These are phyloP conservation scores for Melanotaenia nigrans DNA, from an alignment of 2,797 vertebrate genomes.

Conservation along the genomic window DNA sequence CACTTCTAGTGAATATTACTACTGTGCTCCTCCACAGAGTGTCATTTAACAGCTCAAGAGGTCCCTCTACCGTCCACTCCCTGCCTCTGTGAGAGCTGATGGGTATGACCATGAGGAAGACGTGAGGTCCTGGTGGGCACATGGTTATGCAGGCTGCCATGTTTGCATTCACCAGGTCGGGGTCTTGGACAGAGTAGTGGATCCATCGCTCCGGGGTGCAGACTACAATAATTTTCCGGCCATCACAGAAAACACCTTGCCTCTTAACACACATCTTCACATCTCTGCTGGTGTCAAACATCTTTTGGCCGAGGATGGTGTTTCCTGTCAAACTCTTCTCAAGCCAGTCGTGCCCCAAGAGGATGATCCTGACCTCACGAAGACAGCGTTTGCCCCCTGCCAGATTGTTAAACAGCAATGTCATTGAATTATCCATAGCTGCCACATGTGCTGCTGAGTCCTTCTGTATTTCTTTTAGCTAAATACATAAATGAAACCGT, in stretches of 20 bases:
- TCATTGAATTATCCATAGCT: background rate
- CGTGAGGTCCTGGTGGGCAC: conserved; percentile 62
- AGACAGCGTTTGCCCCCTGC: conserved; percentile 17
- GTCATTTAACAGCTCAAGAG: conserved; percentile 51
- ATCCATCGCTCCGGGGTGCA: conserved; percentile 63
- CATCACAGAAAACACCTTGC: conserved; percentile 6
- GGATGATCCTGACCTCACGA: conserved; percentile 54
- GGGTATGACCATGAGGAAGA: conserved; percentile 60
- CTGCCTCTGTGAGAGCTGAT: conserved; percentile 41
- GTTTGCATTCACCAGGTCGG: conserved; percentile 27
- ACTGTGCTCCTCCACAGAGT: conserved; percentile 44
- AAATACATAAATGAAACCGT: background rate
- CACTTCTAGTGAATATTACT: conserved; percentile 52
- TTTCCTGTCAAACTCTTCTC: conserved; percentile 64
- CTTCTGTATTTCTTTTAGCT: background rate
- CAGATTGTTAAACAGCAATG: background rate
- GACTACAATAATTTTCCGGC: conserved; percentile 36
- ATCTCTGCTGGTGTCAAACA: conserved; percentile 57
- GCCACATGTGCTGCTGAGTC: background rate
- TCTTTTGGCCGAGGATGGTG: conserved; percentile 41
- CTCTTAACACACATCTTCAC: conserved; percentile 60
- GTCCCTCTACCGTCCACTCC: conserved; percentile 64
- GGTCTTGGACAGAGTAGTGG: conserved; percentile 46
- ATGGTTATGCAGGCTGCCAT: conserved; percentile 40
- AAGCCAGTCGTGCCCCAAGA: conserved; percentile 56